Percentiles rank a stretch among this genome's conserved stretches.
Evolutionary conservation across 2,797 vertebrate genomes (phyloP).

Genomic region (Clarias pachynema): DNA sequence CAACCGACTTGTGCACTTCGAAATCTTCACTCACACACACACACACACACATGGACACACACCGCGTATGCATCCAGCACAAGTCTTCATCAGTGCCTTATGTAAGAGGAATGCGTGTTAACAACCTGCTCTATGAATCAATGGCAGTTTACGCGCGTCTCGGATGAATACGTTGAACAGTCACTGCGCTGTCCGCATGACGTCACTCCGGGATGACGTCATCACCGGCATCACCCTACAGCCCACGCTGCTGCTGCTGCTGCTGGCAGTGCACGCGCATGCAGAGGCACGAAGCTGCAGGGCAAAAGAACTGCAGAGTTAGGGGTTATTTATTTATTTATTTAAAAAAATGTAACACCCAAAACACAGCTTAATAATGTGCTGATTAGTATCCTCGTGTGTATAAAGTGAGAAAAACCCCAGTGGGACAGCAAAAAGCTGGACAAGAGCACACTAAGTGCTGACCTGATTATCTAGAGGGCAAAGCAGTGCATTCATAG

Average conservation of each 20-base stretch:
- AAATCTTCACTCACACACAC: too few species aligned
- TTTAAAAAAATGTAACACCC: neutral
- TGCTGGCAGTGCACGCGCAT: neutral
- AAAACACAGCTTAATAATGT: neutral
- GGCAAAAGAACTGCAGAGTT: neutral
- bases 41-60: neutral
- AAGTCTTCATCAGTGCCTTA: neutral
- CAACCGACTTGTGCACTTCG: neutral
- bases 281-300: slow-evolving; percentile 2
- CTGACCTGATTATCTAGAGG: neutral
- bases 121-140: neutral
- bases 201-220: slow-evolving; percentile 2
- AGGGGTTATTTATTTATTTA: neutral
- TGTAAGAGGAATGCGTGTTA: neutral
- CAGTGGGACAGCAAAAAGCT: neutral
- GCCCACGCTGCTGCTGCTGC: slow-evolving; percentile 11
- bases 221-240: slow-evolving; percentile 3
- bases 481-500: neutral
- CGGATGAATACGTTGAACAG: neutral
- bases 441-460: neutral
- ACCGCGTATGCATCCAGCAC: neutral
- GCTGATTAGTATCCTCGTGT: neutral
- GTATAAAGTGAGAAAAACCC: neutral
- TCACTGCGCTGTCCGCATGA: neutral
- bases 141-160: neutral